These are phyloP conservation scores for Cremastinae sp. DNA, from an alignment of 2,888 invertebrate genomes.

Conservation along the genomic window DNA sequence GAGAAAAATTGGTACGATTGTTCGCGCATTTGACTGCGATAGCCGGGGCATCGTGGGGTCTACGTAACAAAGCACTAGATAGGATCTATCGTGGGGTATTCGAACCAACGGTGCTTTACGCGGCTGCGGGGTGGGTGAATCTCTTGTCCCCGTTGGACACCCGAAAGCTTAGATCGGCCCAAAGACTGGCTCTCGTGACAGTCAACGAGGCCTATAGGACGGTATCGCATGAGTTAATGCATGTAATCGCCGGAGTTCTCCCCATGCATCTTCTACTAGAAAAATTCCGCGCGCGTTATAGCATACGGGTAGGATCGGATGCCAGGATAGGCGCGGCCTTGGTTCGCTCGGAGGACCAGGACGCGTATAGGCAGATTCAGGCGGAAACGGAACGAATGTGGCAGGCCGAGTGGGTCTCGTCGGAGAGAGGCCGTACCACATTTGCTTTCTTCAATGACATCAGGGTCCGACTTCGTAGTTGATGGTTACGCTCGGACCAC, in stretches of 20 bases:
- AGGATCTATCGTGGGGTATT: constrained; percentile 13
- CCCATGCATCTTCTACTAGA: constrained; percentile 14
- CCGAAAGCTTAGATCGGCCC: not conserved
- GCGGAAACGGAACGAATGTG: constrained; percentile 27
- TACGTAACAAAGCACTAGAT: not conserved
- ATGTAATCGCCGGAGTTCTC: constrained; percentile 3
- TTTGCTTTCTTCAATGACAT: constrained; percentile 15
- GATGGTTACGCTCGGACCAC: constrained; percentile 26
- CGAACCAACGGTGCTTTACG: not conserved
- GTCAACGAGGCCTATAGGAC: constrained; percentile 8
- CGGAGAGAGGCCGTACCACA: constrained; percentile 12
- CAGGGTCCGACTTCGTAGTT: not conserved
- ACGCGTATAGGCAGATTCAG: not conserved
- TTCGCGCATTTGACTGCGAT: not conserved
- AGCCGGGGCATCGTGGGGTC: not conserved
- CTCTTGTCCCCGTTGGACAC: not conserved
- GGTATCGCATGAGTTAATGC: not conserved
- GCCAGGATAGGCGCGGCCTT: not conserved
- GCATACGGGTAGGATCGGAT: not conserved
- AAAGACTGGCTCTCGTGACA: constrained; percentile 11
- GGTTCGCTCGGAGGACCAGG: not conserved
- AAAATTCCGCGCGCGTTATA: not conserved
- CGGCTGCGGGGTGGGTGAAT: not conserved
- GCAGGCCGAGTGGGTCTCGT: constrained; percentile 23
- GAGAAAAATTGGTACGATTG: not conserved